Conservation (phyloP, 1,140 invertebrate genomes). For the Apis cerana region DNA sequence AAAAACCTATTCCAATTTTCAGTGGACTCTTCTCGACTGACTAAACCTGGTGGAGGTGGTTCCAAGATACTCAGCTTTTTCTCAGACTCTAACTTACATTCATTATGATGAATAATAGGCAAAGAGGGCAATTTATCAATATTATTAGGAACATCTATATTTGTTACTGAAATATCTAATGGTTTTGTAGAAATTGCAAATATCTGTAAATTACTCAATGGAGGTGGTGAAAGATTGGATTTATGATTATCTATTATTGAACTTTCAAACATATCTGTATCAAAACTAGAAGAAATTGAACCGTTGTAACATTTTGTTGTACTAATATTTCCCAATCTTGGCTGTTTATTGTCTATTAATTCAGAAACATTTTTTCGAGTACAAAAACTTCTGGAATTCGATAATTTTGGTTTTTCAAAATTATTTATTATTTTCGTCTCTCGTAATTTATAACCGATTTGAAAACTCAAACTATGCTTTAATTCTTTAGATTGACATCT, state of each 20-base stretch:
- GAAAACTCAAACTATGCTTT: conserved; percentile 70
- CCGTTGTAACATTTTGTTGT: conserved; percentile 57
- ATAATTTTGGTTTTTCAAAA: conserved; percentile 40
- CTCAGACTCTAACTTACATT: conserved; percentile 54
- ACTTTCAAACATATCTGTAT: conserved; percentile 8
- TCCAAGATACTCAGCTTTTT: conserved; percentile 76
- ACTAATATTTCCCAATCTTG: conserved; percentile 59
- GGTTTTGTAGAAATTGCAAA: conserved; percentile 77
- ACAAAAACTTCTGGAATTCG: conserved; percentile 62
- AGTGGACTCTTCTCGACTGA: conserved; percentile 76
- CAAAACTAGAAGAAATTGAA: conserved; percentile 53
- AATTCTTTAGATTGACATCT: conserved; percentile 42
- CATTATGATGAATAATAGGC: conserved; percentile 65
- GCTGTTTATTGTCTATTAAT: neutral
- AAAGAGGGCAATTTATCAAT: conserved; percentile 73
- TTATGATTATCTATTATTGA: conserved; percentile 2
- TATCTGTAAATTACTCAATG: conserved; percentile 75
- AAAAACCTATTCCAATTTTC: conserved; percentile 79
- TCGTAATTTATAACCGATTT: conserved; percentile 38
- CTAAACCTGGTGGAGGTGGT: conserved; percentile 75
- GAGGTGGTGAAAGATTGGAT: conserved; percentile 62
- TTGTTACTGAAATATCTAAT: conserved; percentile 67
- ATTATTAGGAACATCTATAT: conserved; percentile 60
- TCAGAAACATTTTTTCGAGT: conserved; percentile 5
- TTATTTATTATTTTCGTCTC: conserved; percentile 54